Percentiles rank a stretch among this genome's conserved stretches.
Conservation (phyloP, 2,797 vertebrate species). For the Microctenopoma stevenorrisi region DNA sequence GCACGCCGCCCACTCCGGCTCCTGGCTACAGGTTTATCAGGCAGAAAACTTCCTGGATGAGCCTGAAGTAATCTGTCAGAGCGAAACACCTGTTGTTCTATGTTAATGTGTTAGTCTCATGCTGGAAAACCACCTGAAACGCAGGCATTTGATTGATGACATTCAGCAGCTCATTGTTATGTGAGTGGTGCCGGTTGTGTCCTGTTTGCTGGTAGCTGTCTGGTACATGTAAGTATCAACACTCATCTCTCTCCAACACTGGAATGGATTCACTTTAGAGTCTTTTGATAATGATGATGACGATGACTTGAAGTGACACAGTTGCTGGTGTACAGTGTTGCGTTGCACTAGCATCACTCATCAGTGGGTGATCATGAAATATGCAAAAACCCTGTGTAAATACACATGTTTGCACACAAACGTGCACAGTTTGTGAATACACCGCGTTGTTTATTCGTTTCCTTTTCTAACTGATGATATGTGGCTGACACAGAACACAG, state of each 20-base stretch:
- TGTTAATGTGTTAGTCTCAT: too few relatives aligned
- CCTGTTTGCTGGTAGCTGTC: background rate
- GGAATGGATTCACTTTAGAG: too few relatives aligned
- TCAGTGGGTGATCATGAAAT: background rate
- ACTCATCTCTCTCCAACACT: background rate
- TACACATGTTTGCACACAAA: too few relatives aligned
- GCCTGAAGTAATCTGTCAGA: background rate
- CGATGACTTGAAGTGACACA: background rate
- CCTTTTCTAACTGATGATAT: too few relatives aligned
- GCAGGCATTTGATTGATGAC: background rate
- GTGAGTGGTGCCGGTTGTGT: too few relatives aligned
- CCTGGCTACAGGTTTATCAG: conserved; percentile 35
- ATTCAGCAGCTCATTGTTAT: too few relatives aligned
- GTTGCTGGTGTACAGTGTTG: background rate
- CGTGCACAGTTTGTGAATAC: too few relatives aligned
- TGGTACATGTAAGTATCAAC: conserved; percentile 11
- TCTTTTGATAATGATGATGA: too few relatives aligned
- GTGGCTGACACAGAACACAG: too few relatives aligned
- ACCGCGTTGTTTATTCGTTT: too few relatives aligned
- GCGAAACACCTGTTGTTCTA: conserved; percentile 19
- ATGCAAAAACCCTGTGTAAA: background rate
- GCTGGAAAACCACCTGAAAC: conserved; percentile 5
- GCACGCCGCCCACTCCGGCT: conserved; percentile 13
- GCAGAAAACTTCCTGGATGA: conserved; percentile 70
- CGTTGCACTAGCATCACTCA: background rate